phyloP scores from a whole-genome alignment of 1,140 invertebrate genomes.

The Pomacea maculata region DNA sequence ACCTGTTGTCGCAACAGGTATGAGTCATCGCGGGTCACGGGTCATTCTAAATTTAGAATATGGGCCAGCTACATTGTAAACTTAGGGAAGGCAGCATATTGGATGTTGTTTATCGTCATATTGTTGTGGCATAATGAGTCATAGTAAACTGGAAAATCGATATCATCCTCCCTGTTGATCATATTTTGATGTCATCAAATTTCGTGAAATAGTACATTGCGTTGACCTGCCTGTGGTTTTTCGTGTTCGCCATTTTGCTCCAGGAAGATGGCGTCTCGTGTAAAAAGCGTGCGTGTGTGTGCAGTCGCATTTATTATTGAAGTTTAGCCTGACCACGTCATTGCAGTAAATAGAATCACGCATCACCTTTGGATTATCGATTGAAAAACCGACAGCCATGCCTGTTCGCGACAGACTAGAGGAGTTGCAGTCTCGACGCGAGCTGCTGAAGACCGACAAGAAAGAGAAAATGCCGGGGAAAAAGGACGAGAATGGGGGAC shows the following conservation, averaged over 20 bases:
- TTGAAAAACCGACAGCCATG: conserved; percentile 22
- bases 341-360: conserved; percentile 12
- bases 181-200: neutral
- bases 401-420: conserved; percentile 40
- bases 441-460: conserved; percentile 38
- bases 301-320: neutral
- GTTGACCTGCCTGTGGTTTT: neutral
- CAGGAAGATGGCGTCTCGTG: neutral
- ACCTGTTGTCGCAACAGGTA: neutral
- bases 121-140: no score
- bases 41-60: conserved; percentile 2
- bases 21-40: neutral
- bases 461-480: conserved; percentile 33
- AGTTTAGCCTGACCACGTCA: conserved; percentile 7
- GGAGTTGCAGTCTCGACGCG: conserved; percentile 37
- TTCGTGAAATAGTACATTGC: neutral
- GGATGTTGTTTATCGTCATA: no score
- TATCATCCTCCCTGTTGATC: neutral
- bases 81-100: neutral
- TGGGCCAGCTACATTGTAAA: neutral
- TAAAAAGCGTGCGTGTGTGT: neutral
- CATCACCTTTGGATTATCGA: neutral
- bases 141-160: no score
- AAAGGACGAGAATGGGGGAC: conserved; percentile 31
- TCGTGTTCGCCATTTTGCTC: neutral